These are phyloP conservation scores for Agrochola circellaris DNA, from an alignment of 2,888 invertebrate genomes.

Conservation along the genomic window DNA sequence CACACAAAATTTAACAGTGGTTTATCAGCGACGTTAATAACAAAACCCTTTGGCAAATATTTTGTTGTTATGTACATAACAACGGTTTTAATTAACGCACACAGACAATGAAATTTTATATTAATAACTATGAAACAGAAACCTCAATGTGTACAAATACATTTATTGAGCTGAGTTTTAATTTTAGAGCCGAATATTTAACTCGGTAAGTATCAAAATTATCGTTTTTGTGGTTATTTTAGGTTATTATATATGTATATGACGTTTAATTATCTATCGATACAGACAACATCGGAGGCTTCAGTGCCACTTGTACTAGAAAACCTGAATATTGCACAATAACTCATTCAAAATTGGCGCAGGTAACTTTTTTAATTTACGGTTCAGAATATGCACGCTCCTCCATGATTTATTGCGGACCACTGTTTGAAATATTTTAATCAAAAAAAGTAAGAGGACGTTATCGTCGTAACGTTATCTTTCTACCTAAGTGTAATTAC, in stretches of 20 bases:
- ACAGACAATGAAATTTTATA: slow-evolving; percentile 38
- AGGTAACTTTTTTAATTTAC: slow-evolving; percentile 89
- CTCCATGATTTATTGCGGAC: slow-evolving; percentile 83
- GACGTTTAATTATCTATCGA: slow-evolving; percentile 33
- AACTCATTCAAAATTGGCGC: slow-evolving; percentile 88
- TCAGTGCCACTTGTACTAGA: slow-evolving; percentile 70
- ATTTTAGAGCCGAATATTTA: slow-evolving; percentile 27
- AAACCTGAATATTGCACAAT: slow-evolving; percentile 84
- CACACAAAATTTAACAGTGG: slow-evolving; percentile 19
- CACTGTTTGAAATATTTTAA: slow-evolving; percentile 78
- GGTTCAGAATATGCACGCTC: slow-evolving; percentile 85
- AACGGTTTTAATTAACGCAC: slow-evolving; percentile 41
- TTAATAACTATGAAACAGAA: slow-evolving; percentile 36
- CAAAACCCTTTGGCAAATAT: slow-evolving; percentile 36
- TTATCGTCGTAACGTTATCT: slow-evolving; percentile 53
- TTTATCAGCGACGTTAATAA: slow-evolving; percentile 36
- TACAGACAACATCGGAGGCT: slow-evolving; percentile 43
- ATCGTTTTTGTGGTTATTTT: slow-evolving; percentile 18
- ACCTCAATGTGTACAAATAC: slow-evolving; percentile 27
- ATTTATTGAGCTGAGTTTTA: slow-evolving; percentile 30
- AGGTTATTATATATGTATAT: not conserved
- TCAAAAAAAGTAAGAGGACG: slow-evolving; percentile 70
- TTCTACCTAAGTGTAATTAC: slow-evolving; percentile 65
- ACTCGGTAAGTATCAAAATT: not conserved
- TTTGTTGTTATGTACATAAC: slow-evolving; percentile 26